phyloP scores from a whole-genome alignment of 2,113 vertebrate species.

The Scophthalmus maximus region DNA sequence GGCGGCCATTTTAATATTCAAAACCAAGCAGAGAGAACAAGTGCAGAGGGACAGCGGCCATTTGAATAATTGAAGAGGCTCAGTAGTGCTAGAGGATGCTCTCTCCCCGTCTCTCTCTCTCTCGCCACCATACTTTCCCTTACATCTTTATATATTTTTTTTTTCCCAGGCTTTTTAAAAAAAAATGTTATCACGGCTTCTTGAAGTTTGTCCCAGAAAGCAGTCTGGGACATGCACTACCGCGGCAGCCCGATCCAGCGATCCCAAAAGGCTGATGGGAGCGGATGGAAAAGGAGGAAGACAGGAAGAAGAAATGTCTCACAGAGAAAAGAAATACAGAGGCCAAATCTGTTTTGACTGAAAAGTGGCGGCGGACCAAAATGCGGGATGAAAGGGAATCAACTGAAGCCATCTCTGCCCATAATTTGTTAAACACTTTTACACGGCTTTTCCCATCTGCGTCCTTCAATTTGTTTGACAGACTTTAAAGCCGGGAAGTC shows the following conservation, averaged over 20 bases:
- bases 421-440: conserved; percentile 73
- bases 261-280: conserved; percentile 65
- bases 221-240: conserved; percentile 68
- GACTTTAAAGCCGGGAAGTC: conserved; percentile 55
- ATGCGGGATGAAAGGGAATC: conserved; percentile 52
- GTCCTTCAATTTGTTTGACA: conserved; percentile 69
- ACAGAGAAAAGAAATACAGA: conserved; percentile 48
- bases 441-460: conserved; percentile 56
- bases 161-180: too few relatives aligned
- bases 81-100: conserved; percentile 63
- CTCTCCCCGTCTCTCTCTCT: conserved; percentile 47
- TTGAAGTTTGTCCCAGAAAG: conserved; percentile 83
- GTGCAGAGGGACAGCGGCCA: conserved; percentile 78
- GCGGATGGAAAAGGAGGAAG: conserved; percentile 50
- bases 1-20: conserved; percentile 81
- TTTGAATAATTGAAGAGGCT: conserved; percentile 83
- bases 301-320: conserved; percentile 41
- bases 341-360: conserved; percentile 66
- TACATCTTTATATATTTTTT: conserved; percentile 42
- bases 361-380: conserved; percentile 60
- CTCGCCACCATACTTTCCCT: conserved; percentile 51
- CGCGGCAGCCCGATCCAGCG: conserved; percentile 61
- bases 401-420: conserved; percentile 47
- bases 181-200: conserved; percentile 44
- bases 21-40: conserved; percentile 79